Base-by-base conservation (phyloP, 1,140 invertebrate species). In the Bombus ignitus region DNA sequence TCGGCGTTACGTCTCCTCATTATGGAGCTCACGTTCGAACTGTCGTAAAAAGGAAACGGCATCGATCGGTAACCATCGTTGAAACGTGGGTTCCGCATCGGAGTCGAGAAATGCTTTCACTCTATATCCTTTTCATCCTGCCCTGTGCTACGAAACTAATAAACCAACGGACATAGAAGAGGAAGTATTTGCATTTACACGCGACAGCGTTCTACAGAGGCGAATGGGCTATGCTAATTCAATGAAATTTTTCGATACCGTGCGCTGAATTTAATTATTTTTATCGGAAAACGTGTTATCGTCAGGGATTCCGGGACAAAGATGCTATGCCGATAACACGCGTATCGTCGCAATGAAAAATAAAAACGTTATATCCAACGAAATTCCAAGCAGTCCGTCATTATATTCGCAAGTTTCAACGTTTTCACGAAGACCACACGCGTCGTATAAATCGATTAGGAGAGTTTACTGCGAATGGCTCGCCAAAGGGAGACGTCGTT, bases 41-140 rank as follows among this genome's bases (percentile, higher is more conserved):
- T 28, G 42, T 79, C 65, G 77, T 47, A 47, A 73, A 73, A 44
- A 73, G 71, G 74, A 76, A 57, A 76, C 35, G 12, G 42, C 74
- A 57, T 37, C 74, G 47, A 76, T 76, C 74, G 44, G 18, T 57
- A 76, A 13, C 25, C 32, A 37, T 47, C 71, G n/a, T 44, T 10
- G 71, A 44, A 73, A 44, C 71, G n/a, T 25, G 28, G 47, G 53
- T 81, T 74, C 80, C 70, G 70, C 39, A 18, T 74, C 72, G 10
- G 18, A 35, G 13, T 42, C 28, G 28, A 62, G 28, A 13, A 42
- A 62, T 42, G 57, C 57, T 62, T 77, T 62, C 53, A 32, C 57
- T 62, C 28, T 18, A 42, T 39, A 62, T 35, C 75, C 57, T 42
- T n/a, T n/a, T 59, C 18, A 18, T 25, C 9, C 8, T 22, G 28